Evolutionary conservation across 1,140 invertebrate species (phyloP).

Genomic region (Cepaea nemoralis): DNA sequence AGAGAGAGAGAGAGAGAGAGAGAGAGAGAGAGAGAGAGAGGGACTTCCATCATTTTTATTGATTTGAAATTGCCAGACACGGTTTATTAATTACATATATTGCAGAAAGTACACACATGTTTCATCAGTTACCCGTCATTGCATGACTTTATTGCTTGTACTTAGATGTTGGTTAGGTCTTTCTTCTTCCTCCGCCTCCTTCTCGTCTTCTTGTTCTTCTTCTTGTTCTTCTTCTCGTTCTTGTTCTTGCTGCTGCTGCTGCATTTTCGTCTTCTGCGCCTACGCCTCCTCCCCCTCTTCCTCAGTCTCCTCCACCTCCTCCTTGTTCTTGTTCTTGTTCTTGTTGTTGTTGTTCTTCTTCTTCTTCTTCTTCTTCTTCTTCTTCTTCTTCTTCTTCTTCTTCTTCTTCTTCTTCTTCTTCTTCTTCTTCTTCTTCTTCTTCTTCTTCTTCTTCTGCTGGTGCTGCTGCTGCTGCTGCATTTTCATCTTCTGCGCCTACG

Average conservation of each 20-base stretch:
- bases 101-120: no score
- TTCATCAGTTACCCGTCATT: no score
- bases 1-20: no score
- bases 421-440: slow-evolving; percentile 2
- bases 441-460: not conserved
- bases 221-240: not conserved
- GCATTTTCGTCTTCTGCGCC: not conserved
- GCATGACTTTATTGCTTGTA: not conserved
- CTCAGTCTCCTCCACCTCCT: not conserved
- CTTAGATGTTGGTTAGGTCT: not conserved
- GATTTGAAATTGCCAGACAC: no score
- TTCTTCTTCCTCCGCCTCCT: not conserved
- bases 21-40: no score
- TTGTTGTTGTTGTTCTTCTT: not conserved
- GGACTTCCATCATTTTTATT: no score
- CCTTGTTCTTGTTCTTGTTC: not conserved
- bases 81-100: no score
- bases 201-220: not conserved
- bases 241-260: no score
- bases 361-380: slow-evolving; percentile 8
- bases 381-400: slow-evolving; percentile 15
- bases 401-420: slow-evolving; percentile 14
- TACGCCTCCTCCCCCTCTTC: not conserved
- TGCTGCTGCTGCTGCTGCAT: not conserved
- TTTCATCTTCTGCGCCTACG: not conserved